Evolutionary conservation across 64 coral and sea anemone species (phyloP).

Genomic region (Porites australiensis): DNA sequence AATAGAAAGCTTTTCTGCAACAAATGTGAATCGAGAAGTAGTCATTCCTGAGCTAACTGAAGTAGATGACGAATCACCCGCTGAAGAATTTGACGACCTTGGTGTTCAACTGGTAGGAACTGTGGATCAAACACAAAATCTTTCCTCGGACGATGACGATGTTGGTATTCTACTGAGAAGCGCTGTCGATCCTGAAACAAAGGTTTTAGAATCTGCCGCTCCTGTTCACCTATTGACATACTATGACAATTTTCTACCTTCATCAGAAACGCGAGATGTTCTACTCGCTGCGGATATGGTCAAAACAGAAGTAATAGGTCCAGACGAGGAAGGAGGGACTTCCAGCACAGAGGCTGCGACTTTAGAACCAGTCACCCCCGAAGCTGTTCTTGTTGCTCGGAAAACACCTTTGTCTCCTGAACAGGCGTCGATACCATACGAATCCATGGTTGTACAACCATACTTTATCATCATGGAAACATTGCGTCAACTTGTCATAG

Average conservation of each 20-base stretch:
- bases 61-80: no score
- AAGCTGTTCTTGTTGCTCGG: conserved; percentile 6
- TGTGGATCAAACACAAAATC: background rate
- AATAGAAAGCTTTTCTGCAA: no score
- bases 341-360: background rate
- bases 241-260: conserved; percentile 33
- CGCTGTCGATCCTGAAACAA: background rate
- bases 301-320: background rate
- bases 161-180: conserved; percentile 60
- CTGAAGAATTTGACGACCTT: conserved; percentile 61
- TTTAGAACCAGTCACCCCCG: conserved; percentile 4
- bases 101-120: conserved; percentile 54
- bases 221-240: conserved; percentile 8
- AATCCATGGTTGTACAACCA: conserved; percentile 18
- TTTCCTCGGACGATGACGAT: conserved; percentile 53
- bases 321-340: background rate
- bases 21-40: no score
- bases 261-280: conserved; percentile 2
- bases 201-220: conserved; percentile 17
- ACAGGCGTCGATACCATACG: background rate
- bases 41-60: no score
- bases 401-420: background rate
- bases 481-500: conserved; percentile 74
- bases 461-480: conserved; percentile 78
- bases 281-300: conserved; percentile 25